Percentiles rank a stretch among this genome's conserved stretches.
These are phyloP conservation scores for Mustelus asterias DNA, from an alignment of 2,113 vertebrate species.

Conservation along the genomic window DNA sequence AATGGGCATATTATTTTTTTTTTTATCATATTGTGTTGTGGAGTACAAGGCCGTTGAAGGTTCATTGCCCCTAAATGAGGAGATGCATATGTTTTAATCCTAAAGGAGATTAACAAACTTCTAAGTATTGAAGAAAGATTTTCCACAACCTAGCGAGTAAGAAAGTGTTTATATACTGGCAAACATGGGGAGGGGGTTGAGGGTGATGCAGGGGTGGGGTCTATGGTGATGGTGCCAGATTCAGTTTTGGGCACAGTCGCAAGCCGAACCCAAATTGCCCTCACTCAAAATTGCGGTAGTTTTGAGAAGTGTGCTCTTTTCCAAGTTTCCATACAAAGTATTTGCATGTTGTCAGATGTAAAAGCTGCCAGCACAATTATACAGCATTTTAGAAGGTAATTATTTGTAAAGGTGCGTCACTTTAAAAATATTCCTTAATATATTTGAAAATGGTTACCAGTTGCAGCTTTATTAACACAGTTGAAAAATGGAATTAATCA, in stretches of 20 bases:
- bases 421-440: not conserved
- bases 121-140: not conserved
- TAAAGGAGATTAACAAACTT: not conserved
- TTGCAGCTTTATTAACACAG: not conserved
- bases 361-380: not conserved
- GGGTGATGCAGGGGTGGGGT: not conserved
- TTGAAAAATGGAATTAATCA: not conserved
- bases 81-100: not conserved
- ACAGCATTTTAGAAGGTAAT: not conserved
- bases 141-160: not conserved
- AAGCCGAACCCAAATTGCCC: not conserved
- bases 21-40: not conserved
- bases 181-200: not conserved
- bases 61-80: not conserved
- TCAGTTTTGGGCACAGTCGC: not conserved
- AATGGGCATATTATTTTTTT: not conserved
- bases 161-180: not conserved
- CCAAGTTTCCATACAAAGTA: not conserved
- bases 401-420: not conserved
- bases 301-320: not conserved
- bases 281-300: not conserved
- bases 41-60: not conserved
- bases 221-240: not conserved
- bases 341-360: too few relatives aligned
- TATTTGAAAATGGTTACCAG: not conserved